Conservation (phyloP, 2,888 invertebrate species). For the Pyralis farinalis region DNA sequence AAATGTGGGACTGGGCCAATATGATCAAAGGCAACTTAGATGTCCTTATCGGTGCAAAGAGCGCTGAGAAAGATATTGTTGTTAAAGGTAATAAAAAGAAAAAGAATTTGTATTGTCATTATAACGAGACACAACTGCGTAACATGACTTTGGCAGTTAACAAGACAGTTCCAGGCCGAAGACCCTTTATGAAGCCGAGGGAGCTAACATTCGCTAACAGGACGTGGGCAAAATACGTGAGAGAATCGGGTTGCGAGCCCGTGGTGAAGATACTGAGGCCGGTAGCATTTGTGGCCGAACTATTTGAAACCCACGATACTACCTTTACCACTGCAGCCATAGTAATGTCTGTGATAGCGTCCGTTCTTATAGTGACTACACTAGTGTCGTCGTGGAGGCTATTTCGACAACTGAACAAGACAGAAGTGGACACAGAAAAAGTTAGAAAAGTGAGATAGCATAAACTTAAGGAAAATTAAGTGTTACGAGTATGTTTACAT, state of each 20-base stretch:
- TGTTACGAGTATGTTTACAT: background rate
- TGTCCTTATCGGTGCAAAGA: constrained; percentile 84
- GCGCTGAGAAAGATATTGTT: constrained; percentile 82
- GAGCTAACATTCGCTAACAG: constrained; percentile 81
- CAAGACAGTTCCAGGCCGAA: constrained; percentile 76
- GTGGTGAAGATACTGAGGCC: constrained; percentile 72
- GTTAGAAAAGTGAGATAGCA: constrained; percentile 59
- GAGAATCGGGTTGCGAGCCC: constrained; percentile 83
- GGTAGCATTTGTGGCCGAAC: constrained; percentile 52
- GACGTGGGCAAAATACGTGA: constrained; percentile 87
- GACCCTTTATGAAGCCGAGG: constrained; percentile 80
- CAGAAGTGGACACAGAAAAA: constrained; percentile 44
- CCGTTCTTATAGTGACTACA: constrained; percentile 45
- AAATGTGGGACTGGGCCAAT: constrained; percentile 88
- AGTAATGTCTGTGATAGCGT: constrained; percentile 53
- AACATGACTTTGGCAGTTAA: constrained; percentile 68
- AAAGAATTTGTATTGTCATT: constrained; percentile 83
- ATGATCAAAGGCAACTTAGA: constrained; percentile 83
- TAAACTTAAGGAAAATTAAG: constrained; percentile 18
- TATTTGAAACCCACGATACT: constrained; percentile 30
- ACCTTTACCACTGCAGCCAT: constrained; percentile 46
- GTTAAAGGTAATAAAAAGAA: constrained; percentile 84
- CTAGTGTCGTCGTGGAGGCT: constrained; percentile 61
- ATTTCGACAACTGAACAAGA: constrained; percentile 36
- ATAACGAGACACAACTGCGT: constrained; percentile 80